A percentile compares a stretch with the other conserved stretches of the same genome.
Evolutionary conservation across 2,113 vertebrate genomes (phyloP).

Genomic region (Turdus rufiventris): DNA sequence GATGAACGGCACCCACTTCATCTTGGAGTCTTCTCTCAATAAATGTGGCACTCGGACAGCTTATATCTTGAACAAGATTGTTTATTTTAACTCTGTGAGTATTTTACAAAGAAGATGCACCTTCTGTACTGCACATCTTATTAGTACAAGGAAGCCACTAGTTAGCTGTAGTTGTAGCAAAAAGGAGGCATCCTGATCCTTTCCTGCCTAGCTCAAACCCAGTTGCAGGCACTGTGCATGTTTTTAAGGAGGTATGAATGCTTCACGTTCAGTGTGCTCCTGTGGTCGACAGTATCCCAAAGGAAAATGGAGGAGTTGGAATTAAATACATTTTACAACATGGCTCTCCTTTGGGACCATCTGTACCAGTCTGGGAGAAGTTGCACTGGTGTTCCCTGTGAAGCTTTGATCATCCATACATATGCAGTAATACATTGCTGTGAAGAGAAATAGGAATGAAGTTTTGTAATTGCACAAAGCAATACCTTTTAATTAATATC

Average conservation of each 20-base stretch:
- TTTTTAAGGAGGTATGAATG: neutral
- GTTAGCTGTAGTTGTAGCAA: neutral
- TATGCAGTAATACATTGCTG: neutral
- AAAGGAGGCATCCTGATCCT: neutral
- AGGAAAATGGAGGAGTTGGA: neutral
- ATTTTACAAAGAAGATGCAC: neutral
- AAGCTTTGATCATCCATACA: neutral
- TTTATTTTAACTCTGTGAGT: conserved; percentile 92
- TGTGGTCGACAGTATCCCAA: neutral
- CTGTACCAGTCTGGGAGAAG: neutral
- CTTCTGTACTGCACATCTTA: neutral
- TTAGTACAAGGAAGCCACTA: neutral
- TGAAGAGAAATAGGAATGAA: neutral
- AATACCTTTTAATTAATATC: neutral
- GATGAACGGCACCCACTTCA: conserved; percentile 90
- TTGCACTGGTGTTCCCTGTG: neutral
- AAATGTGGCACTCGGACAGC: conserved; percentile 80
- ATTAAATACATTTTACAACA: neutral
- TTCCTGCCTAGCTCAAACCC: neutral
- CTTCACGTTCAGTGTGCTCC: neutral
- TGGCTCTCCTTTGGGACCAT: neutral
- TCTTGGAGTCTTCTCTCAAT: conserved; percentile 82
- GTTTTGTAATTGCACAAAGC: neutral
- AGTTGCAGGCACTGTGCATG: neutral
- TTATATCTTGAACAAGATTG: conserved; percentile 57